Evolutionary conservation across 2,113 vertebrate genomes (phyloP).

Genomic region (Nymphicus hollandicus): DNA sequence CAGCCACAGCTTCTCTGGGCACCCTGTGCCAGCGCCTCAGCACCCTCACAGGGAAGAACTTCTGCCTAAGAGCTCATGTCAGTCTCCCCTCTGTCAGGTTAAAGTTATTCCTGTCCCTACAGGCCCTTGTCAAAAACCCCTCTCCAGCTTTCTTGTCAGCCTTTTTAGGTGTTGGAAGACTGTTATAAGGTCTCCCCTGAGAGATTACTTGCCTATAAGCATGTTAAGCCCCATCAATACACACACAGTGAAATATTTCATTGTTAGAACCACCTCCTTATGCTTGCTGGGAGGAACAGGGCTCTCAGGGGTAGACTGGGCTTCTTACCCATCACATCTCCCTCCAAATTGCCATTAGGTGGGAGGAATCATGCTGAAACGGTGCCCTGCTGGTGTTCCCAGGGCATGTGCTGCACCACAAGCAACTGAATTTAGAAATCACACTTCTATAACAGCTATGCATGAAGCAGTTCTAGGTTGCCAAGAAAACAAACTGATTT

Average conservation of each 20-base stretch:
- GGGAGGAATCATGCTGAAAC: neutral
- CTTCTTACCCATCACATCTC: neutral
- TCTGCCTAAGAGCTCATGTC: neutral
- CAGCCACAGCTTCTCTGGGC: neutral
- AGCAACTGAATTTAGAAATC: neutral
- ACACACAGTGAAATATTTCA: neutral
- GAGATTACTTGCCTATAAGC: neutral
- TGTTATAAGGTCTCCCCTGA: neutral
- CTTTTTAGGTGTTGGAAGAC: neutral
- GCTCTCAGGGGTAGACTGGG: neutral
- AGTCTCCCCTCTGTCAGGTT: neutral
- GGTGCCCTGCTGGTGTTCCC: rapidly evolving
- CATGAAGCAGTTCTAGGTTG: neutral
- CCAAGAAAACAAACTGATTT: neutral
- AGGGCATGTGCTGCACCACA: neutral
- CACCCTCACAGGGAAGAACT: neutral
- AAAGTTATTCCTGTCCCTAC: neutral
- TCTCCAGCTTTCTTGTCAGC: neutral
- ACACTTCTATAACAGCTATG: neutral
- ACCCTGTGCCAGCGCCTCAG: neutral
- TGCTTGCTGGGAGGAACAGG: neutral
- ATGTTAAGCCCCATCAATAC: neutral
- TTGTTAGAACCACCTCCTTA: neutral
- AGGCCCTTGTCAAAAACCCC: neutral
- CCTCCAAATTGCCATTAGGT: rapidly evolving